Evolutionary conservation across 2,888 invertebrate species (phyloP).

Genomic region (Perdita meconis): DNA sequence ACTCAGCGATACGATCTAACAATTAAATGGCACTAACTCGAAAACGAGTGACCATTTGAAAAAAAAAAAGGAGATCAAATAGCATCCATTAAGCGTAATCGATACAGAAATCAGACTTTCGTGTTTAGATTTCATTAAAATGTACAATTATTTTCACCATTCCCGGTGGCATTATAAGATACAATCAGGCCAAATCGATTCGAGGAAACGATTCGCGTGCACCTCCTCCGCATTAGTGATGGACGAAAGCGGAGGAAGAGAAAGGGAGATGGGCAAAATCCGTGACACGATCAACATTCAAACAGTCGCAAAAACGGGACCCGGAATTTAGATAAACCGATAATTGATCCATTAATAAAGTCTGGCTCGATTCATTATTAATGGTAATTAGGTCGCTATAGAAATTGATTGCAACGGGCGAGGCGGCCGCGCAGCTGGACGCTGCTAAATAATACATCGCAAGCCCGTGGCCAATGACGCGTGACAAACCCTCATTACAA

Average conservation of each 20-base stretch:
- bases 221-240: too few relatives aligned
- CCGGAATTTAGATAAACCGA: constrained; percentile 34
- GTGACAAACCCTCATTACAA: constrained; percentile 65
- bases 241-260: too few relatives aligned
- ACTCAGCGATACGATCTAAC: constrained; percentile 13
- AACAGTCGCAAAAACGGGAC: not conserved
- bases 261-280: not conserved
- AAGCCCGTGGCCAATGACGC: constrained; percentile 65
- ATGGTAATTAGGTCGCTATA: constrained; percentile 64
- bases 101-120: not conserved
- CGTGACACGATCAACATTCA: not conserved
- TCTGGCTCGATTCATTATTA: constrained; percentile 54
- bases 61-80: not conserved
- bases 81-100: not conserved
- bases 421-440: constrained; percentile 55
- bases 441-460: constrained; percentile 64
- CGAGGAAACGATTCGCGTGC: constrained; percentile 32
- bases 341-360: constrained; percentile 62
- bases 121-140: not conserved
- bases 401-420: constrained; percentile 60
- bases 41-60: constrained; percentile 19
- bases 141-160: not conserved
- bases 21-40: constrained; percentile 16
- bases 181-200: not conserved
- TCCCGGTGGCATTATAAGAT: not conserved